phyloP scores from a whole-genome alignment of 2,797 vertebrate species.

The Passerculus sandwichensis region DNA sequence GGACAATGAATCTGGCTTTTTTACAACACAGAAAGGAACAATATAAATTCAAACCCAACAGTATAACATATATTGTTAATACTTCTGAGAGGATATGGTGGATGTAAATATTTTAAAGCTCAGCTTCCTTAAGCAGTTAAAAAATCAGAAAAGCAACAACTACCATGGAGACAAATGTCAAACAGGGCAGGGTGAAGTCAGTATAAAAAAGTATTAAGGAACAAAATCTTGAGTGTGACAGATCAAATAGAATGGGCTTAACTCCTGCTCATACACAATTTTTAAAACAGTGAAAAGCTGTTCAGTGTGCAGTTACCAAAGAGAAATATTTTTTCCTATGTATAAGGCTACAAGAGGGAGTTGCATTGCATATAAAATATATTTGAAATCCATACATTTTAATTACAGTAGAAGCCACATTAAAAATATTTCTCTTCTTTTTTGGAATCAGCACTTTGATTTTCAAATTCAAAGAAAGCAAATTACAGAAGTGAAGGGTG shows the following conservation, averaged over 20 bases:
- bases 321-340: not conserved
- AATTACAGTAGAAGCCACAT: not conserved
- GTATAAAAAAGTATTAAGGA: not conserved
- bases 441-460: not conserved
- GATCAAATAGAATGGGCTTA: not conserved
- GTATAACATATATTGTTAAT: not conserved
- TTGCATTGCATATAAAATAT: not conserved
- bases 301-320: not conserved
- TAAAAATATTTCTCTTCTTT: not conserved
- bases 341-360: not conserved
- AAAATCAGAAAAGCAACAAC: not conserved
- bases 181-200: not conserved
- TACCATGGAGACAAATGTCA: not conserved
- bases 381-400: not conserved
- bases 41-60: not conserved
- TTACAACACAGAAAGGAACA: not conserved
- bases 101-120: conserved; percentile 1
- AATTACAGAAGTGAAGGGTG: not conserved
- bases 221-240: not conserved
- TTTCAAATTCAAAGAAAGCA: conserved; percentile 15
- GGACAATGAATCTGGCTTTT: not conserved
- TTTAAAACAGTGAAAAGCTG: not conserved
- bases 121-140: not conserved
- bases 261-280: not conserved
- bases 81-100: not conserved